Conservation (phyloP, 2,797 vertebrate species). For the Columba guinea region DNA sequence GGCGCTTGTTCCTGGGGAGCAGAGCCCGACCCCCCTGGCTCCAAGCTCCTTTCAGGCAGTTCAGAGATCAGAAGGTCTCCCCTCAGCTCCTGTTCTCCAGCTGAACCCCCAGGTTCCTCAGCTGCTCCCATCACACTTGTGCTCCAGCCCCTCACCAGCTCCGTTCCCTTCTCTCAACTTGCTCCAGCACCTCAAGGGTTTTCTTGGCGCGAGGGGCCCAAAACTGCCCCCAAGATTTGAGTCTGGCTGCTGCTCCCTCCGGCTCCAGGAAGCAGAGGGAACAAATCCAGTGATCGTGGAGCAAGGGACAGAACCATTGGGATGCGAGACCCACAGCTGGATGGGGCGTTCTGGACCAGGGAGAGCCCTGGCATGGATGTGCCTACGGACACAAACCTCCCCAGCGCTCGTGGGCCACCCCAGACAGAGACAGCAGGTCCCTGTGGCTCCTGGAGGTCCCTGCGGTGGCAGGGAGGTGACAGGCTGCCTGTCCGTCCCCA, state of each 20-base stretch:
- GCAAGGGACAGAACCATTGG: not conserved
- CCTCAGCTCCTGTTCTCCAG: too few relatives aligned
- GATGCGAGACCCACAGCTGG: not conserved
- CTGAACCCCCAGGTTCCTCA: too few relatives aligned
- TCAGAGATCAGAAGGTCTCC: too few relatives aligned
- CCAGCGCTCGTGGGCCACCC: not conserved
- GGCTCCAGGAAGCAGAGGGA: not conserved
- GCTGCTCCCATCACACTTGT: too few relatives aligned
- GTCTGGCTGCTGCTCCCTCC: not conserved
- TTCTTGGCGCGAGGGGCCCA: too few relatives aligned
- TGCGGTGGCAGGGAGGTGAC: not conserved
- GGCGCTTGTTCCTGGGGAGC: too few relatives aligned
- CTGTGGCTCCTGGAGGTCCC: not conserved
- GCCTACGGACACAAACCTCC: not conserved
- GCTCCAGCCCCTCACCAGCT: too few relatives aligned
- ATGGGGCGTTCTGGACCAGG: not conserved
- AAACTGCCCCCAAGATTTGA: too few relatives aligned
- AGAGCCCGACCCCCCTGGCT: too few relatives aligned
- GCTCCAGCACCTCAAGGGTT: too few relatives aligned
- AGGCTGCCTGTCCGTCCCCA: not conserved
- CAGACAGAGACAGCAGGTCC: not conserved
- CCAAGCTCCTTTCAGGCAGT: too few relatives aligned
- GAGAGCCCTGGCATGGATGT: rapidly evolving
- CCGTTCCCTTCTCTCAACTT: too few relatives aligned
- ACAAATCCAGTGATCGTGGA: not conserved